A percentile compares a stretch with the other conserved stretches of the same genome.
phyloP scores from a whole-genome alignment of 2,113 vertebrate genomes.

The Onychostoma macrolepis region DNA sequence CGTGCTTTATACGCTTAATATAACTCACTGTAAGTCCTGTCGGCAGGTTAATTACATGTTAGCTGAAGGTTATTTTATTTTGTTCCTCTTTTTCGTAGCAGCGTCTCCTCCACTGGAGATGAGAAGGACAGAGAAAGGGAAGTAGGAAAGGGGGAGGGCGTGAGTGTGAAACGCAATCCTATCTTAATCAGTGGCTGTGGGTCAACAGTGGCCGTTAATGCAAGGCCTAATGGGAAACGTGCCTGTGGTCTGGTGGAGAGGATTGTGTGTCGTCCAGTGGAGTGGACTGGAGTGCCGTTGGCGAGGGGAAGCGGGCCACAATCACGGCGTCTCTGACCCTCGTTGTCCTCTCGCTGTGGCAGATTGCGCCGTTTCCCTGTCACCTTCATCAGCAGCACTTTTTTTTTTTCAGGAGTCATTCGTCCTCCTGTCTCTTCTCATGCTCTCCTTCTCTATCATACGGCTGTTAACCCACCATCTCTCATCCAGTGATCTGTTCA shows the following conservation, averaged over 20 bases:
- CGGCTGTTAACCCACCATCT: neutral
- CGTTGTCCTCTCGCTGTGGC: slow-evolving; percentile 55
- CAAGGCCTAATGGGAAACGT: slow-evolving; percentile 62
- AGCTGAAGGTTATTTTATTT: slow-evolving; percentile 47
- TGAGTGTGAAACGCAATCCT: slow-evolving; percentile 54
- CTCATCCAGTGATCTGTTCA: slow-evolving; percentile 8
- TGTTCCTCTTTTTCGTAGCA: neutral
- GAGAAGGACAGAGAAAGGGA: slow-evolving; percentile 44
- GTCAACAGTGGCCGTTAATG: slow-evolving; percentile 64
- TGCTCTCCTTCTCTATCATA: neutral
- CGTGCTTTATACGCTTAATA: slow-evolving; percentile 5
- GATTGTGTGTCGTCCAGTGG: slow-evolving; percentile 30
- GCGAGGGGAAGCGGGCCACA: slow-evolving; percentile 8
- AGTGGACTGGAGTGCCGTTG: slow-evolving; percentile 38
- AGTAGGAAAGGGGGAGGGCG: slow-evolving; percentile 11
- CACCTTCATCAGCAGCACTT: slow-evolving; percentile 67
- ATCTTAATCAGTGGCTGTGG: slow-evolving; percentile 61
- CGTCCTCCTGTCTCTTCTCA: neutral
- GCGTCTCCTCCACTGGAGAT: slow-evolving; percentile 19
- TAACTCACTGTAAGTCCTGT: slow-evolving; percentile 21
- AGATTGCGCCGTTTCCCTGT: slow-evolving; percentile 71
- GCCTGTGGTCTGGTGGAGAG: slow-evolving; percentile 46
- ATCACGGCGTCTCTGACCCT: slow-evolving; percentile 49
- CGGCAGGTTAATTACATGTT: slow-evolving; percentile 47
- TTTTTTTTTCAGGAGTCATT: slow-evolving; percentile 25